Conservation (phyloP, 2,888 invertebrate species). For the Dascillus cervinus region DNA sequence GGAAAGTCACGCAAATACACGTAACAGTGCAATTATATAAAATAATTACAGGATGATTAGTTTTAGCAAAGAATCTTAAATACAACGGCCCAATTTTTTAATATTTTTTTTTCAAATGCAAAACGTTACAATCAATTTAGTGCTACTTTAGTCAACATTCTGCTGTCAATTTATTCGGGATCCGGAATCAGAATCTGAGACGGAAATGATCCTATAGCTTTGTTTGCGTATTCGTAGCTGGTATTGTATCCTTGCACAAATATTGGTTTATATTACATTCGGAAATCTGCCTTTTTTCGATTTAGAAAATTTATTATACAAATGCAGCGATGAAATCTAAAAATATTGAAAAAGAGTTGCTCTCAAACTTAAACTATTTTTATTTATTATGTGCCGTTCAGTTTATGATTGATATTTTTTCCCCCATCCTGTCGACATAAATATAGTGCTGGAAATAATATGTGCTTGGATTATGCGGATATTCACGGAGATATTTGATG, state of each 20-base stretch:
- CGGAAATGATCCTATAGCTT: constrained; percentile 10
- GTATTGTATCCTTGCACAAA: constrained; percentile 21
- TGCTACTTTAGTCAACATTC: constrained; percentile 3
- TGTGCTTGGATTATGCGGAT: constrained; percentile 16
- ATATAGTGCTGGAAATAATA: constrained; percentile 21
- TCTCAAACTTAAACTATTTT: constrained; percentile 3
- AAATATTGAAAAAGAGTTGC: constrained; percentile 7
- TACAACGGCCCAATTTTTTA: too few species aligned
- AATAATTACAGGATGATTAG: too few species aligned
- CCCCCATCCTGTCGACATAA: constrained; percentile 17
- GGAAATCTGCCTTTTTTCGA: constrained; percentile 28
- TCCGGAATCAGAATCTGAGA: constrained; percentile 8
- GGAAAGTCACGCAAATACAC: too few species aligned
- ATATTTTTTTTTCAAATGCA: too few species aligned
- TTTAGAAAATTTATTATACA: constrained; percentile 22
- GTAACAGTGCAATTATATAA: too few species aligned
- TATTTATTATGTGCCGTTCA: too few species aligned
- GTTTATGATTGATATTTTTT: too few species aligned
- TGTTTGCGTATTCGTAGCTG: constrained; percentile 7
- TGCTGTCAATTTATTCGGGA: constrained; percentile 8
- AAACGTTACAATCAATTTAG: too few species aligned
- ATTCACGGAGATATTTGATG: constrained; percentile 10
- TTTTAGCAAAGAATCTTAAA: too few species aligned
- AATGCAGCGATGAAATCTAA: constrained; percentile 5
- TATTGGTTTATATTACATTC: constrained; percentile 32